Base-by-base conservation (phyloP, 1,140 invertebrate genomes). In the Penaeus indicus region DNA sequence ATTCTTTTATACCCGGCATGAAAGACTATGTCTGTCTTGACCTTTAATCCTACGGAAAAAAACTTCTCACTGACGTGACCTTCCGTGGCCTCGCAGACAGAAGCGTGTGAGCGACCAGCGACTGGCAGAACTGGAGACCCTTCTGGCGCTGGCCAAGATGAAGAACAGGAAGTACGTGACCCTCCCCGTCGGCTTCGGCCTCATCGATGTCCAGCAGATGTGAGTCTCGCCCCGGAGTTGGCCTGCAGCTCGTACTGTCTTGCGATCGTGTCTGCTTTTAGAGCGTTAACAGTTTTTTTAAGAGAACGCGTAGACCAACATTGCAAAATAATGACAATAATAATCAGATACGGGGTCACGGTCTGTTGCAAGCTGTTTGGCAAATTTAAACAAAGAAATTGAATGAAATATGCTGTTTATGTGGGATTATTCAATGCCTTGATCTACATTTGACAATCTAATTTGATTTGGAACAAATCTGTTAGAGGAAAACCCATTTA, bases 41-140 rank as follows among this genome's bases (percentile, higher is more conserved):
- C 38, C 11, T n/a, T 54, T 54, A 62, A 19, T 18, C 11, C 38
- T 19, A 42, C 47, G 11, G 1, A 42, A 38, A n/a, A 32, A 25
- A 18, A 0, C 25, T n/a, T 19, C 19, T 62, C 18, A 18, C 25
- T 42, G 67, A 21, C 32, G 18, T 61, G 4, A 11, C 22, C 16
- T 22, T 60, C 64, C 22, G 5, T 54, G 54, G 54, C 54, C 54
- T 54, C 54, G 91, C 92, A 94, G 95, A 90, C 93, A 94, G 63
- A 95, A 95, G 92, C 92, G 95, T 63, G 94, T 95, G 22, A 95
- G 95, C n/a, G 95, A 95, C 92, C 95, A 95, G 91, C 92, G 95
- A 82, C 90, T 95, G 61, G 95, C 95, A 61, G 95, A 95, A 91
- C 92, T 95, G 90, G 94, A 95, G 91, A 95, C 95, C 25, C 91